Conservation (phyloP, 2,797 vertebrate genomes). For the Hybognathus amarus region DNA sequence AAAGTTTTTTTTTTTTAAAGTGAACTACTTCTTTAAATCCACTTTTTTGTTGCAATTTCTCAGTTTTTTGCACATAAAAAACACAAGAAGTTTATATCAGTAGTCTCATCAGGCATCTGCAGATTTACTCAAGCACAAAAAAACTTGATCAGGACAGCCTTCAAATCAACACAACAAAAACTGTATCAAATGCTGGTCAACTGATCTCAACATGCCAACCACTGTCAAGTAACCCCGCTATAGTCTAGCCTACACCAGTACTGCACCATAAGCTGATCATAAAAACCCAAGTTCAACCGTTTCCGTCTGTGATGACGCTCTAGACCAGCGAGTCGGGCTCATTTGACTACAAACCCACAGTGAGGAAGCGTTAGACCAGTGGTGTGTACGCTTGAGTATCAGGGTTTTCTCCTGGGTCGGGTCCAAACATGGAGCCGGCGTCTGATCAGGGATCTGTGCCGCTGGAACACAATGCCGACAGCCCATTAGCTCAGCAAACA, state of each 20-base stretch:
- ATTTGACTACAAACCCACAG: not conserved
- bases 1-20: too few relatives aligned
- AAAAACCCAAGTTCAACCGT: not conserved
- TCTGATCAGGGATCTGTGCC: conserved; percentile 51
- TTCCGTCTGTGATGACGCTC: not conserved
- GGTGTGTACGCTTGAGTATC: conserved; percentile 19
- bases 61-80: too few relatives aligned
- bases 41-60: too few relatives aligned
- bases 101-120: too few relatives aligned
- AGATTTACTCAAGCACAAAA: too few relatives aligned
- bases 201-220: not conserved
- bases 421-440: conserved; percentile 47
- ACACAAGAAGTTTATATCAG: too few relatives aligned
- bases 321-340: not conserved
- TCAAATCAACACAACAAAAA: not conserved
- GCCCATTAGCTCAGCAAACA: conserved; percentile 46
- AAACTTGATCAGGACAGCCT: too few relatives aligned
- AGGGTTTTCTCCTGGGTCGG: conserved; percentile 18
- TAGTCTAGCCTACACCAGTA: too few relatives aligned
- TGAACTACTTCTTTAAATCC: too few relatives aligned
- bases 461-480: conserved; percentile 48
- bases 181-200: not conserved
- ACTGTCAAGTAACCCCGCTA: not conserved
- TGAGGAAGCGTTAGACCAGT: not conserved
- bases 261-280: not conserved